Evolutionary conservation across 1,140 invertebrate species (phyloP).

Genomic region (Scaptodrosophila lebanonensis): DNA sequence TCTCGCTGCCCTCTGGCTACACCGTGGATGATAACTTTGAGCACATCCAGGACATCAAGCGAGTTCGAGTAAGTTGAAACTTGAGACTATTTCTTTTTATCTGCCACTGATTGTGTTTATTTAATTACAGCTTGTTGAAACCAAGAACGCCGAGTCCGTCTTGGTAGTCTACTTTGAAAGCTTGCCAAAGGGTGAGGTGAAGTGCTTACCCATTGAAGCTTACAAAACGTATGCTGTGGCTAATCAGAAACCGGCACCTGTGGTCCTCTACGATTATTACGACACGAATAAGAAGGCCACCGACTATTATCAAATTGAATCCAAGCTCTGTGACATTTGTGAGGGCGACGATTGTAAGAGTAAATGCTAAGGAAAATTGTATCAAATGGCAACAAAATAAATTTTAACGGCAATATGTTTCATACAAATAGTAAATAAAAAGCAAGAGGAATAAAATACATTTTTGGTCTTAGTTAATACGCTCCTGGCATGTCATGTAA

Average conservation of each 20-base stretch:
- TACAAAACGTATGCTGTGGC: slow-evolving; percentile 89
- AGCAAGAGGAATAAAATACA: no score
- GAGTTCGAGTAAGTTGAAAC: slow-evolving; percentile 52
- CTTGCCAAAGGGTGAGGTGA: slow-evolving; percentile 80
- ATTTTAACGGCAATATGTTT: no score
- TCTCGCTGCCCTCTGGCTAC: slow-evolving; percentile 90
- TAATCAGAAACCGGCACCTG: slow-evolving; percentile 88
- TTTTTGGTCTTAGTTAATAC: no score
- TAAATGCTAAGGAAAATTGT: slow-evolving; percentile 40
- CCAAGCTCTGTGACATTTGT: slow-evolving; percentile 65
- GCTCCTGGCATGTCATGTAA: no score
- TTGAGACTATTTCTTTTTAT: background rate
- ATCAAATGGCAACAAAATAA: no score
- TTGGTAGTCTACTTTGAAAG: slow-evolving; percentile 91
- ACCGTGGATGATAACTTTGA: slow-evolving; percentile 67
- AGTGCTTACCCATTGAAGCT: slow-evolving; percentile 90
- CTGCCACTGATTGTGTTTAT: no score
- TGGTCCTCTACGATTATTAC: slow-evolving; percentile 94
- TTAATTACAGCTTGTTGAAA: slow-evolving; percentile 82
- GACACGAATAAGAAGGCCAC: slow-evolving; percentile 85
- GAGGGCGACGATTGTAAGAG: slow-evolving; percentile 47
- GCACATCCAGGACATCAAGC: slow-evolving; percentile 43
- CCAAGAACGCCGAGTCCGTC: slow-evolving; percentile 85
- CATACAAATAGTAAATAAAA: no score
- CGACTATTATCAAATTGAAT: slow-evolving; percentile 59